Base-by-base conservation (phyloP, 37 sponge, comb jelly and placozoan species). In the Crambe crambe region DNA sequence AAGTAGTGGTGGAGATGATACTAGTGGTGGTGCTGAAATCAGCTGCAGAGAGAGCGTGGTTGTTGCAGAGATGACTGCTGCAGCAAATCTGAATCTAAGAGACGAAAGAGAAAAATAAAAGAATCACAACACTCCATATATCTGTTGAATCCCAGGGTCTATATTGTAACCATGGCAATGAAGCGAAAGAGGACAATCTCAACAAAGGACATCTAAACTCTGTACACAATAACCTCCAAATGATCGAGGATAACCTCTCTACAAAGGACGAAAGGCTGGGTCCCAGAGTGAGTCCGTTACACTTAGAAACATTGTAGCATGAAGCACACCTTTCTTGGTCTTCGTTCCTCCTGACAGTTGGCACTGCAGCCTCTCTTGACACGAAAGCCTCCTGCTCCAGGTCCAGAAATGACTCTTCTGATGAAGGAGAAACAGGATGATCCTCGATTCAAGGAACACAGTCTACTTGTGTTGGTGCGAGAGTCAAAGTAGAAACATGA, bases 321-420 rank as follows among this genome's bases (percentile, higher is more conserved):
- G 15, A 51, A 51, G 54, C 59, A 18, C 38, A 76, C 76, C 61
- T 76, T 76, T 38, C 76, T 76, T 56, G 38, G 38, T 37, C 76
- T 58, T 34, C 6, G n/a, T 42, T 76, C 76, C n/a, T 58, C 42
- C 3, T 26, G 37, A 60, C 76, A 76, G 18, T 15, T 10, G 4
- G 27, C 3, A 2, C 57, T 47, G 61, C 76, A 76, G 5, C 76
- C 76, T n/a, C 76, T 32, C 76, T 60, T 76, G 23, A 60, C 35
- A 65, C 31, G 34, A 9, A 30, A 31, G 3, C 32, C 27, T 26
- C 34, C 34, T 2, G 25, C 66, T n/a, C n/a, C n/a, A n/a, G n/a
- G n/a, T n/a, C n/a, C n/a, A n/a, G n/a, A n/a, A 2, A 2, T 30
- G 35, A 3, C 5, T 9, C 66, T 30, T 31, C 66, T 65, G 66